Percentiles rank a stretch among this genome's conserved stretches.
phyloP scores from a whole-genome alignment of 2,888 invertebrate species.

The Athripsodes cinereus region DNA sequence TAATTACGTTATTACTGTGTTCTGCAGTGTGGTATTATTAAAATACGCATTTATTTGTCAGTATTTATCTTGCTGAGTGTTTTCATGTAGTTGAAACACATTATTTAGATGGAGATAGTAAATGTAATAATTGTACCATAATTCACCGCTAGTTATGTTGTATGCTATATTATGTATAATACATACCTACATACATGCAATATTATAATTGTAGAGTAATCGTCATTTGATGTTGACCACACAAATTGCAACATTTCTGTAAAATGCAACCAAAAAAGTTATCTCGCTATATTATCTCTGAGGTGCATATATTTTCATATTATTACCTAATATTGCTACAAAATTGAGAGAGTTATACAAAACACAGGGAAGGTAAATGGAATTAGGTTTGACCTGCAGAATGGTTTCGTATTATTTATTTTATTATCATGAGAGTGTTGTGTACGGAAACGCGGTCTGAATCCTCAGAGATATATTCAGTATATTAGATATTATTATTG shows the following conservation, averaged over 20 bases:
- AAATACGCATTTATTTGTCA: too few species aligned
- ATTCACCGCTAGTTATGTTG: neutral
- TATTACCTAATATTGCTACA: neutral
- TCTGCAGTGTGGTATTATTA: too few species aligned
- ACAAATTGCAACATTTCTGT: constrained; percentile 1
- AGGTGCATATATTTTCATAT: too few species aligned
- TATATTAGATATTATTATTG: neutral
- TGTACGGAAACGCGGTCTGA: neutral
- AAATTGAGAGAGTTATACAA: neutral
- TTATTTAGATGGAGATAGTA: neutral
- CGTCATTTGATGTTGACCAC: constrained; percentile 4
- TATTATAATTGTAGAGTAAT: constrained; percentile 2
- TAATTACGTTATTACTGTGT: too few species aligned
- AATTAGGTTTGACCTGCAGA: neutral
- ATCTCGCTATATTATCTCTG: too few species aligned
- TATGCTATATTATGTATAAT: too few species aligned
- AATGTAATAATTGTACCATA: constrained; percentile 1
- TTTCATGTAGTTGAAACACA: too few species aligned
- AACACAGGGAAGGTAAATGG: neutral
- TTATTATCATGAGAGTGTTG: neutral
- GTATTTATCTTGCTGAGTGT: too few species aligned
- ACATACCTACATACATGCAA: too few species aligned
- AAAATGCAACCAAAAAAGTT: neutral
- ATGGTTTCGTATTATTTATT: neutral
- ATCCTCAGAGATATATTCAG: neutral